Conservation (phyloP, 2,888 invertebrate species). For the Stegophylla sp. region DNA sequence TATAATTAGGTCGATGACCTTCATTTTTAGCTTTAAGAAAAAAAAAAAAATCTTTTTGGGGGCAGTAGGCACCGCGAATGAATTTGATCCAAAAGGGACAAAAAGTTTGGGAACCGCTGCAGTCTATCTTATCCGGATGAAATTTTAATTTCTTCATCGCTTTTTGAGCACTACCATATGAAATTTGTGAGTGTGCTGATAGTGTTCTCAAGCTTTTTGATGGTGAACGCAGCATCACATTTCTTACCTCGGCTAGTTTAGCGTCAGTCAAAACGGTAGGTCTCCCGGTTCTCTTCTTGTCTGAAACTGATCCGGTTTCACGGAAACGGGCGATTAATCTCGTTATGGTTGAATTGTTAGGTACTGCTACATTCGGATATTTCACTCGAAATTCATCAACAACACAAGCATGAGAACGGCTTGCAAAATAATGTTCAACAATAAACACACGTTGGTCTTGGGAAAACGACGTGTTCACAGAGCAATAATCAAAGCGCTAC, state of each 20-base stretch:
- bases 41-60: too few species aligned
- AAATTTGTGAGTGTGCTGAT: constrained; percentile 24
- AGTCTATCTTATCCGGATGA: too few species aligned
- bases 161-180: constrained; percentile 32
- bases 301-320: neutral
- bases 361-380: constrained; percentile 16
- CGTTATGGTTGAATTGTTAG: too few species aligned
- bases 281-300: neutral
- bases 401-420: constrained; percentile 2
- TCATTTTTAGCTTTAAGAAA: too few species aligned
- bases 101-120: too few species aligned
- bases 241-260: constrained; percentile 21
- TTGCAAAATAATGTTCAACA: too few species aligned
- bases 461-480: too few species aligned
- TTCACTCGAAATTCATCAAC: constrained; percentile 17
- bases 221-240: constrained; percentile 10
- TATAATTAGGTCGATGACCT: too few species aligned
- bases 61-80: too few species aligned
- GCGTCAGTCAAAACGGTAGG: constrained; percentile 1
- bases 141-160: constrained; percentile 18
- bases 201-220: neutral
- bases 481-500: too few species aligned
- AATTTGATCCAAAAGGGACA: too few species aligned
- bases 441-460: too few species aligned
- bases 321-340: neutral